Base-by-base conservation (phyloP, 2,797 vertebrate species). In the Novumbra hubbsi region DNA sequence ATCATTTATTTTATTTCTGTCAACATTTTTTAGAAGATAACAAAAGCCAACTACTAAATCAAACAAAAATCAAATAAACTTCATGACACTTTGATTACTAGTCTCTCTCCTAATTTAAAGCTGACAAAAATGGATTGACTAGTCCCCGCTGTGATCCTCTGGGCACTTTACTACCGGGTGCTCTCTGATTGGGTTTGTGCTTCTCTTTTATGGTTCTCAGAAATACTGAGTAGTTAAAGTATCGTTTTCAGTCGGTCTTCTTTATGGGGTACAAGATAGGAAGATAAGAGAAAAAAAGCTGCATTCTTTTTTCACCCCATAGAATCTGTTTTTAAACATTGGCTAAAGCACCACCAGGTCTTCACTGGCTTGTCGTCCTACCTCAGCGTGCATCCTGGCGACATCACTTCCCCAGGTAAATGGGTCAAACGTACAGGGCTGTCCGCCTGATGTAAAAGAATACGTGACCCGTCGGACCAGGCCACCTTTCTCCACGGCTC, bases 11-110 rank as follows among this genome's bases (percentile, higher is more conserved):
- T 28, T 50, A 7, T 72, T 52, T 64, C 32, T 70, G 49, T 72
- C 27, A 16, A 27, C 19, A 30, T 52, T n/a, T 28, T 21, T 49
- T 70, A 27, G 65, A 63, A 73, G 34, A 55, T 73, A 70, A 73
- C 28, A 45, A 50, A 73, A 65, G 24, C 72, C 49, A 50, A 73
- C 62, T 19, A 48, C 27, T 70, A 64, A 70, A 45, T 21, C 74
- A 21, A 50, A n/a, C 66, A 48, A 27, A 57, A 67, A 70, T 69
- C 78, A 73, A 32, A 41, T 32, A 3, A 24, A 62, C 57, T 28
- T 30, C 49, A 32, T 41, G 63, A 49, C 62, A 21, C 6, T 57
- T 65, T 34, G 63, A 65, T 65, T 28, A 30, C 38, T 49, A 1
- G 63, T 34, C 38, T n/a, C 19, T 28, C 64, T 49, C 62, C 68